Evolutionary conservation across 1,140 invertebrate species (phyloP), one percentile per base, ranked within the genome.

Genomic region (Portunus trituberculatus): DNA sequence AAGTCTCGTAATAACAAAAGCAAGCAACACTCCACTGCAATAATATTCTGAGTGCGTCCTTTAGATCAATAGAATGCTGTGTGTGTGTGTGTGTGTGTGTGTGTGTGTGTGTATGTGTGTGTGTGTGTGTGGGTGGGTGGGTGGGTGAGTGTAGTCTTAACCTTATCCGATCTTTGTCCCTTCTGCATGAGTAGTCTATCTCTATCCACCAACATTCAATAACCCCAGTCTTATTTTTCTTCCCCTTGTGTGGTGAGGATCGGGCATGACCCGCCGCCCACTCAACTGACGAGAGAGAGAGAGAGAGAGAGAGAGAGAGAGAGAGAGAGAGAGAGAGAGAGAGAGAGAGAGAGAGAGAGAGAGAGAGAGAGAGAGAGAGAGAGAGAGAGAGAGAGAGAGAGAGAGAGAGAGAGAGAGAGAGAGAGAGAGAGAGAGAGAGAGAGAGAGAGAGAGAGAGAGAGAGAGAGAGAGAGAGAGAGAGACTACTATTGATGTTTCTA

Each of bases 401-500:
- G 31, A 86, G 83, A 32, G 83, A 32, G 76, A 32, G 31, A 32
- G 31, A 32, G 31, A 32, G 31, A 32, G 31, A 46, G 16, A 46
- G 31, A 46, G 45, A 46, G 45, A 46, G 45, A 46, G 45, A 46
- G 45, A 46, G 45, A 46, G 86, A 46, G 45, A 87, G 31, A 46
- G 45, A 46, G 45, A 87, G 86, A 46, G 45, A 87, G 45, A 46
- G 86, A 39, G 45, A 46, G 86, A 87, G 86, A 87, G 86, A 87
- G 86, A 46, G 86, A 25, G 86, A 39, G 86, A 39, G 86, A 20
- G 86, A 39, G 86, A 39, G 25, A 46, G 86, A n/a, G 59, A 89
- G 88, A 89, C 31, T 16, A 32, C 12, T 67, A 91, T 92, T 31
- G 59, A 84, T 46, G n/a, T 93, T 86, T 84, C 91, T 84, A 82